These are phyloP conservation scores for Calycopis cecrops DNA, from an alignment of 1,140 invertebrate species.

Conservation along the genomic window DNA sequence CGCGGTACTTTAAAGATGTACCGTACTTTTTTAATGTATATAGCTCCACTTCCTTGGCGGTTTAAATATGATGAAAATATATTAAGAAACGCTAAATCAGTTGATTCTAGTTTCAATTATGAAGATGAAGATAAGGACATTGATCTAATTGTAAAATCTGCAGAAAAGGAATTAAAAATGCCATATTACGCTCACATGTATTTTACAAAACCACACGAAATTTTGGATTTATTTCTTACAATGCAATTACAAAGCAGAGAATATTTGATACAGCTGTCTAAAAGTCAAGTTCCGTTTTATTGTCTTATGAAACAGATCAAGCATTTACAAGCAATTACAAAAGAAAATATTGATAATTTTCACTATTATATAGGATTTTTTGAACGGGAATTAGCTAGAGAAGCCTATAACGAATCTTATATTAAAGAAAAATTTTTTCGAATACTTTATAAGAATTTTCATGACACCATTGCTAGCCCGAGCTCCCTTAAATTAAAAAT, in stretches of 20 bases:
- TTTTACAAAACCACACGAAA: conserved; percentile 76
- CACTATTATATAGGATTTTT: conserved; percentile 62
- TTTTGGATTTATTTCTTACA: conserved; percentile 76
- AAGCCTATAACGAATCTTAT: conserved; percentile 51
- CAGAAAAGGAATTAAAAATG: conserved; percentile 57
- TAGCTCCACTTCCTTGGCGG: conserved; percentile 78
- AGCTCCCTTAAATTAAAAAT: conserved; percentile 76
- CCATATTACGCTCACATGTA: conserved; percentile 71
- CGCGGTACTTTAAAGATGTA: conserved; percentile 79
- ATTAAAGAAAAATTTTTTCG: conserved; percentile 56
- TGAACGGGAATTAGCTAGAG: conserved; percentile 51
- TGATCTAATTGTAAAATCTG: conserved; percentile 58
- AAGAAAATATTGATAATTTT: conserved; percentile 59
- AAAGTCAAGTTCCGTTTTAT: conserved; percentile 75
- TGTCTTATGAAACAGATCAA: conserved; percentile 72
- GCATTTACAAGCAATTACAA: conserved; percentile 48
- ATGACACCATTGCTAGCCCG: conserved; percentile 74
- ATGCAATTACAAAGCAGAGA: conserved; percentile 81
- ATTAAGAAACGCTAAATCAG: conserved; percentile 42
- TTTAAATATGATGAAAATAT: conserved; percentile 61
- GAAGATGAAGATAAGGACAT: conserved; percentile 60
- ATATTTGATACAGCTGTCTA: conserved; percentile 78
- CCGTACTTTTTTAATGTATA: conserved; percentile 78
- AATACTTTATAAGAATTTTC: conserved; percentile 58
- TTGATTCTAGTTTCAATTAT: conserved; percentile 54